Conservation (phyloP, 2,113 vertebrate genomes). For the Argyrosomus japonicus region DNA sequence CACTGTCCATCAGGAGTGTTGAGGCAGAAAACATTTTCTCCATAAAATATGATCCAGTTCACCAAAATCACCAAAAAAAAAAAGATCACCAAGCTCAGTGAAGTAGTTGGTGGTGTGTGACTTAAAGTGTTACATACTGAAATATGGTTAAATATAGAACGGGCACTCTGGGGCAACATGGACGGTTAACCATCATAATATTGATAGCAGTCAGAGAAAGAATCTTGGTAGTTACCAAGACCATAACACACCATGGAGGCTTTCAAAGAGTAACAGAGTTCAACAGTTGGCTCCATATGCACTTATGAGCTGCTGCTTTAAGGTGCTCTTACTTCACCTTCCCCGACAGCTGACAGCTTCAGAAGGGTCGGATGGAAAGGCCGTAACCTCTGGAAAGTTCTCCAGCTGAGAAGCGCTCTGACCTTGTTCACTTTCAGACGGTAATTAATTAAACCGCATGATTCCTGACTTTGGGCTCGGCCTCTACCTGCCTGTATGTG, state of each 20-base stretch:
- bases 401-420: slow-evolving; percentile 64
- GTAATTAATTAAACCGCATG: slow-evolving; percentile 85
- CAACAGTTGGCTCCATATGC: slow-evolving; percentile 25
- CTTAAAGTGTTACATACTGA: neutral
- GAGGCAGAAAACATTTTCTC: too few relatives aligned
- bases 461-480: slow-evolving; percentile 63
- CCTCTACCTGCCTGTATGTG: slow-evolving; percentile 15
- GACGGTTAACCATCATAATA: neutral
- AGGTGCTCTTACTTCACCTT: slow-evolving; percentile 61
- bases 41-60: too few relatives aligned
- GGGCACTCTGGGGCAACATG: too few relatives aligned
- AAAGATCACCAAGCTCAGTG: too few relatives aligned
- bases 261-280: neutral
- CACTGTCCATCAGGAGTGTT: too few relatives aligned
- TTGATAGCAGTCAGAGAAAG: neutral
- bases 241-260: too few relatives aligned
- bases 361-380: slow-evolving; percentile 57
- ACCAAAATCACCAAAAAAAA: too few relatives aligned
- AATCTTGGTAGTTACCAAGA: too few relatives aligned
- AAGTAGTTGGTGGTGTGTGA: too few relatives aligned
- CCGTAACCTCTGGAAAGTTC: slow-evolving; percentile 73
- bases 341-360: slow-evolving; percentile 64
- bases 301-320: neutral
- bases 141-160: too few relatives aligned
- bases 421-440: slow-evolving; percentile 81